Evolutionary conservation across 2,888 invertebrate genomes (phyloP), one percentile per base, ranked within the genome.

Genomic region (Nymphalis polychloros): DNA sequence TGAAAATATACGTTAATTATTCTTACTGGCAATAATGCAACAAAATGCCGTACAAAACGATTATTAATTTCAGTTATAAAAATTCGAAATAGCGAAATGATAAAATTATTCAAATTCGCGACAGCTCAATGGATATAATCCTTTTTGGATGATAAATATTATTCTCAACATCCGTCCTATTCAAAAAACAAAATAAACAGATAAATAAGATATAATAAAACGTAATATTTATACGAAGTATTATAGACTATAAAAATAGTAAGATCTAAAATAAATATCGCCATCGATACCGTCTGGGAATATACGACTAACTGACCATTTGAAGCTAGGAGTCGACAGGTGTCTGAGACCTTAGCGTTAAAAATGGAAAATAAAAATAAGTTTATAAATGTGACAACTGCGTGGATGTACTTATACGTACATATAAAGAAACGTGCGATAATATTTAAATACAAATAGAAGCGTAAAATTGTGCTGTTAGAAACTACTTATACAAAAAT

Each of bases 241-340:
- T 31, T 27, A 64, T 35, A 64, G 46, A 60, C 19, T 23, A 60
- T 61, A 64, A 67, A 67, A 67, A 66, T 5, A 48, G 52, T 63
- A 59, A 53, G n/a, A 31, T 68, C 68, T 68, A 53, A 64, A 68
- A 64, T 68, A 68, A 64, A 68, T 62, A 70, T 62, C 62, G 62
- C 62, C 47, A 55, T 68, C 48, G 62, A 62, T 53, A 63, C 48
- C 47, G 59, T 52, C 59, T 41, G 19, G 59, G 59, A 50, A 64
- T 49, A 64, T 70, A 67, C 60, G 62, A 35, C 7, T 49, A 61
- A 31, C 13, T 13, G 13, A 13, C 68, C 64, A 59, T 70, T 64
- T 64, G 62, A 62, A 64, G 62, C 62, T 59, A 62, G 55, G 23
- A 23, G 17, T 53, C 66, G 55, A 67, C 70, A 70, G 70, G 67